phyloP scores from a whole-genome alignment of 2,113 vertebrate species.

The Oxygymnocypris stewartii region DNA sequence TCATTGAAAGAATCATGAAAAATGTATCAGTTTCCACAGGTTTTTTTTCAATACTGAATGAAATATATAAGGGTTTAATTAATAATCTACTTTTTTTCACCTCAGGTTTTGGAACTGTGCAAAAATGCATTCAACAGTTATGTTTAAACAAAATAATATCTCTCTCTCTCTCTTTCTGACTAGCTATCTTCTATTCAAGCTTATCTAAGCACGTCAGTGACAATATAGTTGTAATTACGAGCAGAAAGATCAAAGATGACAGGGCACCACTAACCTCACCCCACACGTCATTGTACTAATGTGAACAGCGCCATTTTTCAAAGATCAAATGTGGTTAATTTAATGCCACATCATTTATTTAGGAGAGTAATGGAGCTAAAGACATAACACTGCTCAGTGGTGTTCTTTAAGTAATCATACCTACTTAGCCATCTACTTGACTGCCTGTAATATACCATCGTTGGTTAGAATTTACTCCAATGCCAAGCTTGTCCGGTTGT shows the following conservation, averaged over 20 bases:
- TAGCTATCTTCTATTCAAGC: neutral
- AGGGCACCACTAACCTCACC: neutral
- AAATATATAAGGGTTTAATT: neutral
- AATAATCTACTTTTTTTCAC: neutral
- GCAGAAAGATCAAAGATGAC: neutral
- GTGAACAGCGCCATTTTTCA: conserved; percentile 11
- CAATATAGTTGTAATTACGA: neutral
- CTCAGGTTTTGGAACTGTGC: neutral
- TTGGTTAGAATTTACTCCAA: conserved; percentile 8
- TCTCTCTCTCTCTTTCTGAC: neutral
- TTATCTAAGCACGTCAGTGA: neutral
- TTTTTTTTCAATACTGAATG: neutral
- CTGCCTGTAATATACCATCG: neutral
- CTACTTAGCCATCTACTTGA: neutral
- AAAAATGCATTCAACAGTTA: neutral
- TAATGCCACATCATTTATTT: conserved; percentile 38
- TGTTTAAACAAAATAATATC: neutral
- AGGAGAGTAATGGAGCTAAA: conserved; percentile 31
- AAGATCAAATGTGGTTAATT: conserved; percentile 31
- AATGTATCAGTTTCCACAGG: no score
- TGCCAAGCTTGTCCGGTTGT: neutral
- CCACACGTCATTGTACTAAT: neutral
- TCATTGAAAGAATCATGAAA: no score
- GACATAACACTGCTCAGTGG: neutral
- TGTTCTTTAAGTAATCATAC: conserved; percentile 25